phyloP scores from a whole-genome alignment of 2,888 invertebrate species.

The Meloe dianella region DNA sequence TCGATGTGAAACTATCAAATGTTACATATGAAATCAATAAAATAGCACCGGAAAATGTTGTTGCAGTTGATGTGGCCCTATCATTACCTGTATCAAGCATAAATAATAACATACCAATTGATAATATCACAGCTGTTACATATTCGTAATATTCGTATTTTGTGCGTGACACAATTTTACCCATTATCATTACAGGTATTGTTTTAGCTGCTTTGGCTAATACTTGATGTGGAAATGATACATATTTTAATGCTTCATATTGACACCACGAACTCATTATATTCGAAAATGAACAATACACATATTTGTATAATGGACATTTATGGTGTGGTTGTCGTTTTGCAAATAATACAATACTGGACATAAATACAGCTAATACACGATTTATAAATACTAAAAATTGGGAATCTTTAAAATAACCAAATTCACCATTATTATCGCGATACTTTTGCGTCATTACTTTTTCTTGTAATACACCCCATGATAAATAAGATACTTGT shows the following conservation, averaged over 20 bases:
- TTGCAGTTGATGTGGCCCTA: conserved; percentile 65
- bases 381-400: conserved; percentile 97
- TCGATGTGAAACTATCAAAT: conserved; percentile 97
- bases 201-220: conserved; percentile 98
- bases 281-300: conserved; percentile 95
- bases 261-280: conserved; percentile 99
- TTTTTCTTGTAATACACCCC: conserved; percentile 97
- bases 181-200: conserved; percentile 98
- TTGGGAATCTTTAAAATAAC: conserved; percentile 90
- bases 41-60: conserved; percentile 82
- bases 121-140: conserved; percentile 85
- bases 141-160: conserved; percentile 93
- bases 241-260: conserved; percentile 98
- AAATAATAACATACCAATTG: conserved; percentile 92
- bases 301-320: conserved; percentile 92
- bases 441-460: conserved; percentile 89
- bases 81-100: conserved; percentile 79
- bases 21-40: conserved; percentile 89
- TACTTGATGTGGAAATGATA: conserved; percentile 97
- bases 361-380: conserved; percentile 80
- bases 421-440: conserved; percentile 67
- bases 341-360: conserved; percentile 68
- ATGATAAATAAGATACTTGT: conserved; percentile 89
- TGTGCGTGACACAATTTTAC: conserved; percentile 84
- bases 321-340: conserved; percentile 72